Conservation (phyloP, 1,140 invertebrate species). For the Heterodera schachtii region DNA sequence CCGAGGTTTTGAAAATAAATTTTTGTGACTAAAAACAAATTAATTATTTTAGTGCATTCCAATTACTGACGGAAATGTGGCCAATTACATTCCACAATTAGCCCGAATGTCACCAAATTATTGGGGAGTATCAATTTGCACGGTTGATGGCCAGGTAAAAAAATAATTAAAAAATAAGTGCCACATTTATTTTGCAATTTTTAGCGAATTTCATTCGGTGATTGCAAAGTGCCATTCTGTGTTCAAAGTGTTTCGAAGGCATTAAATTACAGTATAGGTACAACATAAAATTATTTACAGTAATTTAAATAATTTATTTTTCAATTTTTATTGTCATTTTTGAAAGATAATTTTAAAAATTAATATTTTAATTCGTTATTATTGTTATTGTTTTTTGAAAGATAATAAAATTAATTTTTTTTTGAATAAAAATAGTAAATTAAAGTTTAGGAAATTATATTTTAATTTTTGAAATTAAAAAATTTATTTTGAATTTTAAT, state of each 20-base stretch:
- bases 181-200: too few relatives aligned
- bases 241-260: slow-evolving; percentile 74
- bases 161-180: not conserved
- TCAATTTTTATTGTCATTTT: too few relatives aligned
- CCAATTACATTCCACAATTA: slow-evolving; percentile 63
- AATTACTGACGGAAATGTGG: slow-evolving; percentile 56
- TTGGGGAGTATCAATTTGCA: slow-evolving; percentile 69
- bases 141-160: slow-evolving; percentile 67
- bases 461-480: not conserved
- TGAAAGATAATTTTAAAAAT: too few relatives aligned
- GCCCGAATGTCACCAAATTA: slow-evolving; percentile 66
- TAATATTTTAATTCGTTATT: not conserved
- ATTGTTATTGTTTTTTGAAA: not conserved
- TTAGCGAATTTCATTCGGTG: slow-evolving; percentile 51
- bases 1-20: slow-evolving; percentile 27
- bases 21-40: not conserved
- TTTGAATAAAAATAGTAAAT: too few relatives aligned
- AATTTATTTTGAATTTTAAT: not conserved
- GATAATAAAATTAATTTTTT: too few relatives aligned
- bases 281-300: not conserved
- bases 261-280: slow-evolving; percentile 74
- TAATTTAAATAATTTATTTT: not conserved
- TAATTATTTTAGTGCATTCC: slow-evolving; percentile 36
- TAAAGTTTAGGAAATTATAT: not conserved
- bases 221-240: slow-evolving; percentile 59